Conservation (phyloP, 2,113 vertebrate genomes). For the Rhegmatorhina hoffmannsi region DNA sequence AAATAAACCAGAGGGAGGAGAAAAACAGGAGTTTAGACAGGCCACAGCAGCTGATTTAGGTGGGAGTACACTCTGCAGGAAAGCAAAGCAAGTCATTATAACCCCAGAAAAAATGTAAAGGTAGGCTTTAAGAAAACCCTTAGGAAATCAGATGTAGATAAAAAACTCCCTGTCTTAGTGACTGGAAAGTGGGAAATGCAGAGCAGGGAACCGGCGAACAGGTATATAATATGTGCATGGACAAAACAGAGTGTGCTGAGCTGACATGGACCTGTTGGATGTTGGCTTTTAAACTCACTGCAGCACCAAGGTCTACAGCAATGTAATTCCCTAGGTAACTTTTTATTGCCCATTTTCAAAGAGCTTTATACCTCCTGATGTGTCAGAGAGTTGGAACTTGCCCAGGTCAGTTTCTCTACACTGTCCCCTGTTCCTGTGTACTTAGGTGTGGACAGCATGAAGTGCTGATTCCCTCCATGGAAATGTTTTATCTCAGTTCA, state of each 20-base stretch:
- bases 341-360: neutral
- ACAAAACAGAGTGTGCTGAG: neutral
- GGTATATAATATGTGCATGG: neutral
- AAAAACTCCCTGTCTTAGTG: neutral
- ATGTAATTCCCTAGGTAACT: neutral
- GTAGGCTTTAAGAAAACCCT: neutral
- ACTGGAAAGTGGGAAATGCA: neutral
- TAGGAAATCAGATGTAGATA: neutral
- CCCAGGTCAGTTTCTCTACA: neutral
- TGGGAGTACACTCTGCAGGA: neutral
- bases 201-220: neutral
- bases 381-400: neutral
- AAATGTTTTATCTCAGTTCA: neutral
- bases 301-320: neutral
- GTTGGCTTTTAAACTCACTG: neutral
- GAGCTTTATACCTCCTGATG: neutral
- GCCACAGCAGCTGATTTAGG: neutral
- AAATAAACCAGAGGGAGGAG: neutral
- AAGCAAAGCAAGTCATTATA: neutral
- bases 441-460: neutral
- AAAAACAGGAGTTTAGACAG: neutral
- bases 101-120: neutral
- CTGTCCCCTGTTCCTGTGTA: neutral
- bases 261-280: neutral
- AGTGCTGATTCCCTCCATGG: neutral